phyloP scores from a whole-genome alignment of 2,113 vertebrate species.

The Ceratotherium simum region DNA sequence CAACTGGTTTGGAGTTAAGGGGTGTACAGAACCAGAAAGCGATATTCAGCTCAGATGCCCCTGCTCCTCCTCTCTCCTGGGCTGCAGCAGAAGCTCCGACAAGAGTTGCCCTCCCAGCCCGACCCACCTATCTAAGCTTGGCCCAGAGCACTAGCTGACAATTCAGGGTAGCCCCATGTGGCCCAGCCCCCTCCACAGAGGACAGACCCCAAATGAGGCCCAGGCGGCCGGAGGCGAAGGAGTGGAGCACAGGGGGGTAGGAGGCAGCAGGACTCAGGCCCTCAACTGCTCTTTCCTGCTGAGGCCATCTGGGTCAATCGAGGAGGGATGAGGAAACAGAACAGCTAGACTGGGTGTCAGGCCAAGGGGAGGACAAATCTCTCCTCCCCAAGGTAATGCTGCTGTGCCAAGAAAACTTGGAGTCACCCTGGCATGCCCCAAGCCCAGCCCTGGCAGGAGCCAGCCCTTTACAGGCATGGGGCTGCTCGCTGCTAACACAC shows the following conservation, averaged over 20 bases:
- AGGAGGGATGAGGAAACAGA: not conserved
- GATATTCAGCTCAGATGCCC: not conserved
- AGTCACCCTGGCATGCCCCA: slow-evolving; percentile 10
- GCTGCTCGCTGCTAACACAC: slow-evolving; percentile 53
- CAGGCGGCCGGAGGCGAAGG: not conserved
- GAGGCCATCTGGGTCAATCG: not conserved
- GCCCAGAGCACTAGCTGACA: not conserved
- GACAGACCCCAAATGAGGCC: not conserved
- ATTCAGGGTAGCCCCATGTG: not conserved
- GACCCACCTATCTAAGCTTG: not conserved
- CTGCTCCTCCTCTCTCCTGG: not conserved
- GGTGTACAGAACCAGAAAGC: slow-evolving; percentile 42
- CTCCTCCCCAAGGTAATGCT: not conserved
- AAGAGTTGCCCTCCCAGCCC: not conserved
- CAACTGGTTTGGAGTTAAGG: slow-evolving; percentile 22
- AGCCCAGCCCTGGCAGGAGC: slow-evolving; percentile 3
- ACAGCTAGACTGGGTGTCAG: not conserved
- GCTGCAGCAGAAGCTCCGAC: not conserved
- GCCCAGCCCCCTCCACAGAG: not conserved
- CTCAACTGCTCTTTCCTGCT: not conserved
- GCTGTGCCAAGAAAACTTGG: not conserved
- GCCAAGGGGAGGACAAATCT: not conserved
- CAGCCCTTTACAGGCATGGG: not conserved
- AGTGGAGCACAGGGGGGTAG: not conserved
- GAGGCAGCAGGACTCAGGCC: not conserved